These are phyloP conservation scores for Anoplophora glabripennis DNA, from an alignment of 1,140 invertebrate species.

Conservation along the genomic window DNA sequence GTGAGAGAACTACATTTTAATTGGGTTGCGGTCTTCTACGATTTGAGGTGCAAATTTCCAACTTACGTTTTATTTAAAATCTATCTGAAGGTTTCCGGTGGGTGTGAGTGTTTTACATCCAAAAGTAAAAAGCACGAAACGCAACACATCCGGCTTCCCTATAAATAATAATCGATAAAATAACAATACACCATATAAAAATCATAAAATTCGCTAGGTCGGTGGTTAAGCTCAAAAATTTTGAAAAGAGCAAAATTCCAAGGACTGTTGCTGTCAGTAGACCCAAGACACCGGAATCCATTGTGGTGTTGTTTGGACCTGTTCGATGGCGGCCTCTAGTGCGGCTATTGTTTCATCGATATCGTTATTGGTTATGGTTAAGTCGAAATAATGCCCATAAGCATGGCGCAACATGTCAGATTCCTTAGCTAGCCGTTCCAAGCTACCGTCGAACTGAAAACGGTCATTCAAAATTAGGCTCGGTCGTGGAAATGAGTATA, in stretches of 20 bases:
- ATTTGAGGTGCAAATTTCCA: too few species aligned
- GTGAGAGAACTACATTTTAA: too few species aligned
- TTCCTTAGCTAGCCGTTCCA: constrained; percentile 92
- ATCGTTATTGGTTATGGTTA: constrained; percentile 98
- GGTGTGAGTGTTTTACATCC: too few species aligned
- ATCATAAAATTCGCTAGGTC: neutral
- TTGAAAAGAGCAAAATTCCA: constrained; percentile 42
- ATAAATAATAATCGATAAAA: too few species aligned
- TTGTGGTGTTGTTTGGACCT: constrained; percentile 85
- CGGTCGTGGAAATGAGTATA: too few species aligned
- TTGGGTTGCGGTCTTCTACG: too few species aligned
- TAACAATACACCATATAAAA: too few species aligned
- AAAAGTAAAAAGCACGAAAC: too few species aligned
- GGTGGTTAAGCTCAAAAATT: constrained; percentile 37
- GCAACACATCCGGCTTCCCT: too few species aligned
- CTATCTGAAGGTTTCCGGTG: too few species aligned
- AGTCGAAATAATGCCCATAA: constrained; percentile 97
- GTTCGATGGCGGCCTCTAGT: constrained; percentile 86
- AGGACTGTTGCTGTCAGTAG: constrained; percentile 71
- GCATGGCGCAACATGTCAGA: constrained; percentile 93
- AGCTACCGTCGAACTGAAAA: constrained; percentile 89
- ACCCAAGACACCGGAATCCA: constrained; percentile 96
- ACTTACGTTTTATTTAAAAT: too few species aligned
- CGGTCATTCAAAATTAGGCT: too few species aligned
- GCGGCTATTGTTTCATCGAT: constrained; percentile 96